Evolutionary conservation across 2,797 vertebrate species (phyloP).

Genomic region (Poeciliopsis gracilis): DNA sequence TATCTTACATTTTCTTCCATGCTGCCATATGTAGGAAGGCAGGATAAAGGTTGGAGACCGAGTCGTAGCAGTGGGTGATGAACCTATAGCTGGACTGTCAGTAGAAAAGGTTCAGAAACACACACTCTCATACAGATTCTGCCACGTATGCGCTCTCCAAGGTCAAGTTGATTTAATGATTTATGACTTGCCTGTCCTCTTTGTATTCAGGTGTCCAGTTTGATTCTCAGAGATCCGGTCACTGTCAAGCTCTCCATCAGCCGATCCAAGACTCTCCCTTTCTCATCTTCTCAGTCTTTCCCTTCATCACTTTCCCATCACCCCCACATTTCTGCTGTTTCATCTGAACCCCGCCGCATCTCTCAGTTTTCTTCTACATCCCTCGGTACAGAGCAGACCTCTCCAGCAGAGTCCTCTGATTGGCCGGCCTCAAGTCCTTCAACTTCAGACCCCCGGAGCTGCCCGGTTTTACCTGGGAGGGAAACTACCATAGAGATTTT

Average conservation of each 20-base stretch:
- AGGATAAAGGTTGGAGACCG: constrained; percentile 85
- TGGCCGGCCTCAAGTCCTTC: constrained; percentile 78
- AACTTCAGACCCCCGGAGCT: constrained; percentile 83
- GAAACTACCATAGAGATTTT: constrained; percentile 91
- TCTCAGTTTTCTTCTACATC: constrained; percentile 34
- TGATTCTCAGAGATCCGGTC: constrained; percentile 82
- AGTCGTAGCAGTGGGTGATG: constrained; percentile 85
- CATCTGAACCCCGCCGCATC: constrained; percentile 29
- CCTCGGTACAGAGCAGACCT: constrained; percentile 23
- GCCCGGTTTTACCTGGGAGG: constrained; percentile 88
- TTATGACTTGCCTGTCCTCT: constrained; percentile 47
- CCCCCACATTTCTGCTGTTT: constrained; percentile 30
- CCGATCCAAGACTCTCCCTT: constrained; percentile 35
- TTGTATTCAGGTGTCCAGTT: constrained; percentile 83
- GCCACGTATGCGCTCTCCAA: constrained; percentile 30
- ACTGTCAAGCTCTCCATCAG: constrained; percentile 83
- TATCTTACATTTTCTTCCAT: constrained; percentile 22
- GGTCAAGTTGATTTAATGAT: constrained; percentile 62
- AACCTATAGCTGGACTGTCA: constrained; percentile 83
- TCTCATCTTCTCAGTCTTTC: constrained; percentile 35
- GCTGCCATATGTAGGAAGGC: constrained; percentile 78
- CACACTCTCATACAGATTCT: constrained; percentile 14
- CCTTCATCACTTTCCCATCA: constrained; percentile 23
- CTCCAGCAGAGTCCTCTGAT: constrained; percentile 69
- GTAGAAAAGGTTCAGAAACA: constrained; percentile 84